phyloP scores from a whole-genome alignment of 2,797 vertebrate genomes.

The Argyrosomus regius region DNA sequence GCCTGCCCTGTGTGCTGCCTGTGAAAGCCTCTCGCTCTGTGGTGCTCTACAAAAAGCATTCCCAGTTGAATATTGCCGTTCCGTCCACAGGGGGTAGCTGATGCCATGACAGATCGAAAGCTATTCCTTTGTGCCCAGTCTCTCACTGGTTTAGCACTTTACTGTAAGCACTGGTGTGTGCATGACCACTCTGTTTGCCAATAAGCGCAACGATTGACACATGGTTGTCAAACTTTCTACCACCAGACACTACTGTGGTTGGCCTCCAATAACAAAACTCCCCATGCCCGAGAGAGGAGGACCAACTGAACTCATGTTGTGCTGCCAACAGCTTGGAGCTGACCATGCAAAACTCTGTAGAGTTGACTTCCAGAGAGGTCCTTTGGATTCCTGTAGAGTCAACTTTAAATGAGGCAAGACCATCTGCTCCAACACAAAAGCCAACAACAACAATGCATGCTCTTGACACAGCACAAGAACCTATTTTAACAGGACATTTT shows the following conservation, averaged over 20 bases:
- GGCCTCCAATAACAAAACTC: constrained; percentile 48
- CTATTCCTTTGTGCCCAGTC: constrained; percentile 6
- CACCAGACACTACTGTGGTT: constrained; percentile 31
- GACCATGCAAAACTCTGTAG: constrained; percentile 36
- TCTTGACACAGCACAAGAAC: constrained; percentile 19
- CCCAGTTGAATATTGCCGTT: constrained; percentile 29
- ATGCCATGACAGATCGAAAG: constrained; percentile 34
- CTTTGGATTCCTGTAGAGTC: constrained; percentile 44
- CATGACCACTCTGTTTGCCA: constrained; percentile 22
- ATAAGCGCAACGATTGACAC: constrained; percentile 25
- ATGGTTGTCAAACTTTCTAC: constrained; percentile 47
- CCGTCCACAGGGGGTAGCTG: constrained; percentile 22
- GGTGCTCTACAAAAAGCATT: constrained; percentile 23
- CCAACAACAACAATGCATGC: constrained; percentile 39
- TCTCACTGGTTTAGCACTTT: constrained; percentile 27
- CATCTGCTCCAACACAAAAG: constrained; percentile 61
- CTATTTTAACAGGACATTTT: constrained; percentile 19
- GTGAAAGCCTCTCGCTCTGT: constrained; percentile 23
- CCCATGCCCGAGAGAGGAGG: constrained; percentile 23
- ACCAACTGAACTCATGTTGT: constrained; percentile 26
- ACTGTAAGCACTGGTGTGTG: constrained; percentile 34
- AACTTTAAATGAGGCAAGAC: constrained; percentile 60
- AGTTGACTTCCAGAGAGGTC: constrained; percentile 40
- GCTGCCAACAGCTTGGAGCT: constrained; percentile 60
- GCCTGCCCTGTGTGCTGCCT: constrained; percentile 3